Conservation (phyloP, 2,113 vertebrate genomes). For the Nymphicus hollandicus region DNA sequence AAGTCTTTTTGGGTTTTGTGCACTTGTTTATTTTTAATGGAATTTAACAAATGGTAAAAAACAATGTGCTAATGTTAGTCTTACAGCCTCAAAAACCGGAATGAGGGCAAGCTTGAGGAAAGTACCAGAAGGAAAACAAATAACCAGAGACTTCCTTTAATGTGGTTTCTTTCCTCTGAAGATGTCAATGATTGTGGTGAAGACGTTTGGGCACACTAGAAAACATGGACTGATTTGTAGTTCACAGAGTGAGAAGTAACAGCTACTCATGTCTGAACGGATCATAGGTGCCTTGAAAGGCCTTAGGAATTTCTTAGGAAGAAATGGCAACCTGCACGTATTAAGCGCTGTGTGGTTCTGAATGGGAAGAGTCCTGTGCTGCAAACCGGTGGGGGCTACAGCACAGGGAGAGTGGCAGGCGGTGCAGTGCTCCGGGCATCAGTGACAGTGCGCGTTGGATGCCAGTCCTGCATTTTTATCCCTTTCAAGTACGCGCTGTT, state of each 20-base stretch:
- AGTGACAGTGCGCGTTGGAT: too few relatives aligned
- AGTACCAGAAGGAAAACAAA: not conserved
- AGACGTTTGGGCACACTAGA: accelerated
- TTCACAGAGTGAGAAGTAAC: not conserved
- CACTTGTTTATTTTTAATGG: not conserved
- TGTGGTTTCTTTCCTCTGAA: not conserved
- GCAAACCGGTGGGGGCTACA: not conserved
- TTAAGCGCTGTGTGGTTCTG: not conserved
- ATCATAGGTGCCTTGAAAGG: not conserved
- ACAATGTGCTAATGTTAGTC: not conserved
- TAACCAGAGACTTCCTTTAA: not conserved
- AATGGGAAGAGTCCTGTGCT: accelerated
- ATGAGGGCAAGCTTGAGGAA: not conserved
- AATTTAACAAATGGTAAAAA: not conserved
- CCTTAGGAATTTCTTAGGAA: not conserved
- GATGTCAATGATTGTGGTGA: not conserved
- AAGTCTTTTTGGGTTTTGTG: not conserved
- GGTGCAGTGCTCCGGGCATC: accelerated
- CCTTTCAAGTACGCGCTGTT: not conserved
- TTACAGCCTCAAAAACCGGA: not conserved
- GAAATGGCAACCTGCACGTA: not conserved
- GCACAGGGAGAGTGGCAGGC: too few relatives aligned
- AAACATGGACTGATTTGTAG: not conserved
- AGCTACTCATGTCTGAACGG: not conserved
- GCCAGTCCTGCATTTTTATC: accelerated